Conservation (phyloP, 2,888 invertebrate species). For the Endomychus coccineus region DNA sequence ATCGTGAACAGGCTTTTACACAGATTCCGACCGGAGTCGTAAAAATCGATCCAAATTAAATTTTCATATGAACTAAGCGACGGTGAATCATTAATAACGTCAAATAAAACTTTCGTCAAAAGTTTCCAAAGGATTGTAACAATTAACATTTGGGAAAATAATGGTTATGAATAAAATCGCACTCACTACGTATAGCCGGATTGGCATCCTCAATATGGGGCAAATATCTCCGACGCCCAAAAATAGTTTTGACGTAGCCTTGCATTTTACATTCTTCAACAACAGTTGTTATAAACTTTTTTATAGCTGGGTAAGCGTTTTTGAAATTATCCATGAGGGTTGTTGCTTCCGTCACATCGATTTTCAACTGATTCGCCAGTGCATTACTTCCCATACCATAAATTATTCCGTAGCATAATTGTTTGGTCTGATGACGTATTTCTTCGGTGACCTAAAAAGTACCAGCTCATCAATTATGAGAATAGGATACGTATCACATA, state of each 20-base stretch:
- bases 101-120: too few species aligned
- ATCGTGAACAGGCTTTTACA: too few species aligned
- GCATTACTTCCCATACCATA: conserved; percentile 91
- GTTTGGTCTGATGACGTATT: conserved; percentile 80
- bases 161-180: too few species aligned
- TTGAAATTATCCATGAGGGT: conserved; percentile 77
- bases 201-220: conserved; percentile 63
- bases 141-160: too few species aligned
- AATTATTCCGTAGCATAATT: conserved; percentile 92
- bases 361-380: conserved; percentile 69
- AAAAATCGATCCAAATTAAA: too few species aligned
- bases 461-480: neutral
- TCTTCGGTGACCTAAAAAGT: conserved; percentile 58
- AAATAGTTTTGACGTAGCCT: conserved; percentile 80
- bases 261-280: conserved; percentile 54
- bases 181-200: conserved; percentile 53
- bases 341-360: conserved; percentile 70
- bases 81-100: too few species aligned
- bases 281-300: conserved; percentile 51
- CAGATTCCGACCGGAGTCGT: too few species aligned
- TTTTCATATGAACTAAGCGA: too few species aligned
- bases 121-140: too few species aligned
- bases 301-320: conserved; percentile 64
- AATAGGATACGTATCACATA: neutral
- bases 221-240: conserved; percentile 70